Conservation (phyloP, 2,888 invertebrate species). For the Cephus sareptanus region DNA sequence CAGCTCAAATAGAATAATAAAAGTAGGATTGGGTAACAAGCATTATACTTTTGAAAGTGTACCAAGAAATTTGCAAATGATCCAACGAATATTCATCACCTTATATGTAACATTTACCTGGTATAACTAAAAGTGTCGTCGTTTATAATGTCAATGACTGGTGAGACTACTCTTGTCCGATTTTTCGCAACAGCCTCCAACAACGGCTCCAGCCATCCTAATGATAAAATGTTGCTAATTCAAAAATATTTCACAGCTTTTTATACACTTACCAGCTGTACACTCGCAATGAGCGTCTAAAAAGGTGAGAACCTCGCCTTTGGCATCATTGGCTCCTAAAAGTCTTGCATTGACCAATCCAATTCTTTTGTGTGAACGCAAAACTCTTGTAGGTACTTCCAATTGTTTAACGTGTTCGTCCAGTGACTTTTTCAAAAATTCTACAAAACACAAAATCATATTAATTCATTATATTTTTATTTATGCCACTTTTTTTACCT, state of each 20-base stretch:
- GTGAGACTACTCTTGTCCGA: conserved; percentile 77
- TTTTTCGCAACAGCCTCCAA: conserved; percentile 74
- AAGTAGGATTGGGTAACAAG: neutral
- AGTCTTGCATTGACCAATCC: conserved; percentile 87
- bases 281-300: conserved; percentile 96
- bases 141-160: conserved; percentile 93
- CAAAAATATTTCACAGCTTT: neutral
- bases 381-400: conserved; percentile 73
- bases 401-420: conserved; percentile 76
- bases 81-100: neutral
- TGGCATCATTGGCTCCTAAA: conserved; percentile 78
- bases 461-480: neutral
- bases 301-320: conserved; percentile 85
- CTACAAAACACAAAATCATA: conserved; percentile 58
- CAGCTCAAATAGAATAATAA: neutral
- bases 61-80: neutral
- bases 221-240: neutral
- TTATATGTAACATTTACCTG: conserved; percentile 40
- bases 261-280: conserved; percentile 74
- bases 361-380: conserved; percentile 75
- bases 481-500: conserved; percentile 67
- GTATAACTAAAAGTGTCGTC: conserved; percentile 95
- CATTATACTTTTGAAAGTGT: conserved; percentile 4
- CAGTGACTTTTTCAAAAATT: conserved; percentile 73
- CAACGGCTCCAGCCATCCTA: conserved; percentile 83